These are phyloP conservation scores for Polydrusus tereticollis DNA, from an alignment of 2,888 invertebrate genomes.

Conservation along the genomic window DNA sequence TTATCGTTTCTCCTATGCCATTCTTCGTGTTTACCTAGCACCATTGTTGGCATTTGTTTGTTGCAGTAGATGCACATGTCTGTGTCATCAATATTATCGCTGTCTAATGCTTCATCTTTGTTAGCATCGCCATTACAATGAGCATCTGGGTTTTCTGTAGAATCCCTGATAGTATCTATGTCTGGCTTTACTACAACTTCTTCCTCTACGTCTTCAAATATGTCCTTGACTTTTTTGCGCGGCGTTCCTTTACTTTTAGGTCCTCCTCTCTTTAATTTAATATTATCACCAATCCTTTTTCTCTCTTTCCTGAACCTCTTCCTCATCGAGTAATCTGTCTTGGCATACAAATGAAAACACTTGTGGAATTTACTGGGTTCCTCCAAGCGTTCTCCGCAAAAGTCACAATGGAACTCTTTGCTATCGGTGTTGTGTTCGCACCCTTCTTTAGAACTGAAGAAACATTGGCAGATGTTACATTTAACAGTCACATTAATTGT, in stretches of 20 bases:
- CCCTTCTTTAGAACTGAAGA: background rate
- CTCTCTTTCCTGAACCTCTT: background rate
- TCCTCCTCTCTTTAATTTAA: background rate
- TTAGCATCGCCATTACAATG: background rate
- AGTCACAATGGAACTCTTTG: constrained; percentile 25
- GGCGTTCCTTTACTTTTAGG: background rate
- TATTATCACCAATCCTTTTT: background rate
- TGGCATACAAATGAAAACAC: constrained; percentile 39
- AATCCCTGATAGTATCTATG: background rate
- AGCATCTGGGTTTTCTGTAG: background rate
- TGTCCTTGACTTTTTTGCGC: background rate
- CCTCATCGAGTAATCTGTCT: background rate
- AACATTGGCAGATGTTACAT: constrained; percentile 20
- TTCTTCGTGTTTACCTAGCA: constrained; percentile 34
- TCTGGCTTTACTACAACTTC: constrained; percentile 10
- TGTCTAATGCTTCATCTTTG: background rate
- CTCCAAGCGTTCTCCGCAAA: constrained; percentile 26
- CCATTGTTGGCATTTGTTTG: constrained; percentile 5
- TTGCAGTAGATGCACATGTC: constrained; percentile 44
- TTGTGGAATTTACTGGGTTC: constrained; percentile 22
- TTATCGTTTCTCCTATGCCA: constrained; percentile 43
- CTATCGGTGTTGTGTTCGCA: constrained; percentile 12
- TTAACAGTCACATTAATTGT: constrained; percentile 9
- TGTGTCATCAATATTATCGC: constrained; percentile 18
- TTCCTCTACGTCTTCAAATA: background rate